Base-by-base conservation (phyloP, 2,113 vertebrate genomes). In the Alligator mississippiensis region DNA sequence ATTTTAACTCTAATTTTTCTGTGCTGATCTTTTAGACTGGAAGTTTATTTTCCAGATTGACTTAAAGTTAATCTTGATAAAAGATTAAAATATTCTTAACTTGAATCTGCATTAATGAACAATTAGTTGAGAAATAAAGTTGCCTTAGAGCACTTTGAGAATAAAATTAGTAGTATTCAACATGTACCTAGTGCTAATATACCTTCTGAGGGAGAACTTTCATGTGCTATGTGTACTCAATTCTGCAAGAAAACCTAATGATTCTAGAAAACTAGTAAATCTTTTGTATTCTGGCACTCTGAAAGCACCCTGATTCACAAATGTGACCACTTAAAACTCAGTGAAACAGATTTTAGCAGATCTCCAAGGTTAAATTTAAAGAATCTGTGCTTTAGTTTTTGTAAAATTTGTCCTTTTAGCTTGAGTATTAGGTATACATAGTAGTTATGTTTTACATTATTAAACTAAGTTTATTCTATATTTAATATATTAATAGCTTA, bases 401-500 rank as follows among this genome's bases (percentile, higher is more conserved):
- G 87, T 87, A 82, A 93, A 96, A 77, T 92, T 80, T 91, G 93
- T 93, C 5, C 0, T 96, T 47, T 97, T 94, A 86, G 84, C 94
- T 97, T 94, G 89, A 91, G 80, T 96, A 95, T 84, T 97, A 87
- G 94, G 64, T 92, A 87, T 90, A 78, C 93, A 91, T 92, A 79
- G 96, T 85, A 94, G 92, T 90, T 96, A 92, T 16, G 93, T 97
- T 98, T 97, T 96, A 90, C 96, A 88, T 97, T 94, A 96, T 97
- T 96, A 86, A 96, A 80, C 95, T 96, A 93, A 97, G 97, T 98
- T 98, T 98, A 98, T 98, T 97, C 96, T 93, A 95, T 97, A 98
- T 97, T 98, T 98, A 98, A 98, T 98, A 97, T 98, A 98, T 98
- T 97, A 90, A 88, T 95, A 97, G 92, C 94, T 96, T 97, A 97